These are phyloP conservation scores for Melitaea cinxia DNA, from an alignment of 1,140 invertebrate species.

Conservation along the genomic window DNA sequence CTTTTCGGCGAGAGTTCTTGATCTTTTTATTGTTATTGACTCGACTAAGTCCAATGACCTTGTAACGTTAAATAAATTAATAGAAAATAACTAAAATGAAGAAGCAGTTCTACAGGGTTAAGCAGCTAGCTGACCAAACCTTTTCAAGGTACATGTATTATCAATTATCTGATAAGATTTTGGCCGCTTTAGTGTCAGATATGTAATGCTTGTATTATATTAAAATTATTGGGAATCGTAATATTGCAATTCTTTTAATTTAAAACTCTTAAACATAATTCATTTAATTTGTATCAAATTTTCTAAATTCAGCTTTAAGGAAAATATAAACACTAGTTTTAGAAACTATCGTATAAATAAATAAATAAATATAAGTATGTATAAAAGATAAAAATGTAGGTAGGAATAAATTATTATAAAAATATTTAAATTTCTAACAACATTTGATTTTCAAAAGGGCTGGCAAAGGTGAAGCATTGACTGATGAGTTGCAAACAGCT, in stretches of 20 bases:
- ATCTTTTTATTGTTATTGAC: constrained; percentile 77
- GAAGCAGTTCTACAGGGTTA: constrained; percentile 94
- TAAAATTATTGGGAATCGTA: background rate
- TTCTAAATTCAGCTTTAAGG: no score
- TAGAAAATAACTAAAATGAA: constrained; percentile 84
- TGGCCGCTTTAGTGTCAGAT: constrained; percentile 37
- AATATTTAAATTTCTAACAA: background rate
- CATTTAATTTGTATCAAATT: no score
- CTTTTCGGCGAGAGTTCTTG: constrained; percentile 72
- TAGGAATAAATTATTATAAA: no score
- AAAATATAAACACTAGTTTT: no score
- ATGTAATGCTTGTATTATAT: background rate
- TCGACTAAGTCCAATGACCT: constrained; percentile 77
- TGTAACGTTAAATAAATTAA: constrained; percentile 61
- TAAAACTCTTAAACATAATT: background rate
- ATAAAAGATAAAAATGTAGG: no score
- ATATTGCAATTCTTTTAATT: background rate
- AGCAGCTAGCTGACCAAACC: constrained; percentile 93
- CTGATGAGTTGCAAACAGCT: constrained; percentile 92
- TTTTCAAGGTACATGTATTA: constrained; percentile 88
- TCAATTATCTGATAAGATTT: constrained; percentile 72
- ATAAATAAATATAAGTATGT: no score
- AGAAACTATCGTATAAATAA: no score
- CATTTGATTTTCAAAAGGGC: constrained; percentile 83
- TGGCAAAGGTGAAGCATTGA: constrained; percentile 92